A percentile compares a stretch with the other conserved stretches of the same genome.
phyloP scores from a whole-genome alignment of 2,888 invertebrate genomes.

The Sisyra nigra region DNA sequence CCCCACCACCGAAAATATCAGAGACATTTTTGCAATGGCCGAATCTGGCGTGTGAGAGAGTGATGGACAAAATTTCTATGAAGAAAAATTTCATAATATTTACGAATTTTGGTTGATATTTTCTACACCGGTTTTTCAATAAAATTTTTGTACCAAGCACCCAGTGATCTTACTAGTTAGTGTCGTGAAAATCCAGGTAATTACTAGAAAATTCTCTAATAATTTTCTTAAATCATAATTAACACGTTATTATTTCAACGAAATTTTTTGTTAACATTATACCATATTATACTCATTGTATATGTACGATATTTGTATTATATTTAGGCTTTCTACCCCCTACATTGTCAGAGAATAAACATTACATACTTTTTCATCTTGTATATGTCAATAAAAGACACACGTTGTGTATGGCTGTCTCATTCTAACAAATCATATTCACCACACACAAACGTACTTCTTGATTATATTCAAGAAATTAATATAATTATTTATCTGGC shows the following conservation, averaged over 20 bases:
- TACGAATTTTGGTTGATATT: too few relatives aligned
- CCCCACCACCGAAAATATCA: constrained; percentile 4
- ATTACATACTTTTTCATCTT: constrained; percentile 18
- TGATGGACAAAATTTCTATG: too few relatives aligned
- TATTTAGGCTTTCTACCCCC: constrained; percentile 8
- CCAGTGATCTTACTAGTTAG: too few relatives aligned
- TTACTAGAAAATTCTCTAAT: not conserved
- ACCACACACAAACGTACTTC: constrained; percentile 7
- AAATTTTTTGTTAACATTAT: not conserved
- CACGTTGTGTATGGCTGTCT: constrained; percentile 21
- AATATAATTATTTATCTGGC: constrained; percentile 30
- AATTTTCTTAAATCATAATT: not conserved
- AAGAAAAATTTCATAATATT: too few relatives aligned
- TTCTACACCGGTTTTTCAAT: too few relatives aligned
- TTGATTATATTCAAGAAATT: constrained; percentile 7
- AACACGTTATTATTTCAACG: not conserved
- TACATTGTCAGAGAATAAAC: constrained; percentile 8
- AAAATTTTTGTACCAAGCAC: too few relatives aligned
- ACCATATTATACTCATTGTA: not conserved
- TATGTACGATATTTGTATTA: not conserved
- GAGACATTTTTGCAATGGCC: constrained; percentile 9
- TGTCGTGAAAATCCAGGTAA: too few relatives aligned
- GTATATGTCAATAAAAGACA: constrained; percentile 19
- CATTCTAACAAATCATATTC: constrained; percentile 12
- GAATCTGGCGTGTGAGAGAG: not conserved